A percentile compares a stretch with the other conserved stretches of the same genome.
These are phyloP conservation scores for Dinoponera quadriceps DNA, from an alignment of 1,140 invertebrate genomes.

Conservation along the genomic window DNA sequence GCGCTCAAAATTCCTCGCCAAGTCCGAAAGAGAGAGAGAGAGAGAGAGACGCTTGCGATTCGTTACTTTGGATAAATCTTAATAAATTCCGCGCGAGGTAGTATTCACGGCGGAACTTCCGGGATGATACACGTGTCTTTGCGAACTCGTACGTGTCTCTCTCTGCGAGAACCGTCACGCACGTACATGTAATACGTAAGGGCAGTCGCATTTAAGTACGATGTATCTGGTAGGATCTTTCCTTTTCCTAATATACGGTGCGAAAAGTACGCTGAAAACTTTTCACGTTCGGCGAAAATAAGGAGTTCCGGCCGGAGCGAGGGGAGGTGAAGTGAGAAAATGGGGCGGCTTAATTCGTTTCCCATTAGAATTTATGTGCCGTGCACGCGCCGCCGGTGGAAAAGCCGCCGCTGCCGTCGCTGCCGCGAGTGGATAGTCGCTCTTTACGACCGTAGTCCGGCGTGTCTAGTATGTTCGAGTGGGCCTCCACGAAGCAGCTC, in stretches of 20 bases:
- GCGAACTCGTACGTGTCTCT: constrained; percentile 11
- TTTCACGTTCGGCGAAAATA: constrained; percentile 59
- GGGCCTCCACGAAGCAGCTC: constrained; percentile 58
- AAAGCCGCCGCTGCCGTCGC: constrained; percentile 19
- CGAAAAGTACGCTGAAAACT: constrained; percentile 48
- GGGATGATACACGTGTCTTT: constrained; percentile 29
- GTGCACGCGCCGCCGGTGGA: constrained; percentile 40
- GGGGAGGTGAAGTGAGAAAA: constrained; percentile 34
- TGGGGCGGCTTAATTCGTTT: constrained; percentile 62
- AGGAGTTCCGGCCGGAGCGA: constrained; percentile 12
- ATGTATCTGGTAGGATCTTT: constrained; percentile 39
- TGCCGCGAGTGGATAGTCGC: constrained; percentile 16
- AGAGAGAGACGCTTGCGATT: no score
- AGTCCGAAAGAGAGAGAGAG: no score
- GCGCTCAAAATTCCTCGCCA: background rate
- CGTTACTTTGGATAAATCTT: background rate
- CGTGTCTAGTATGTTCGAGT: constrained; percentile 52
- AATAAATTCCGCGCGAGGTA: constrained; percentile 22
- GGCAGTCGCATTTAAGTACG: constrained; percentile 43
- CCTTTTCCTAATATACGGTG: constrained; percentile 17
- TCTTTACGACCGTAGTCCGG: constrained; percentile 38
- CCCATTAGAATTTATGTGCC: constrained; percentile 66
- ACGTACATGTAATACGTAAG: constrained; percentile 25
- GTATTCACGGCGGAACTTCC: constrained; percentile 18
- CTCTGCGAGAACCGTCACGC: constrained; percentile 25